Conservation (phyloP, 1,140 invertebrate genomes). For the Sitophilus oryzae region DNA sequence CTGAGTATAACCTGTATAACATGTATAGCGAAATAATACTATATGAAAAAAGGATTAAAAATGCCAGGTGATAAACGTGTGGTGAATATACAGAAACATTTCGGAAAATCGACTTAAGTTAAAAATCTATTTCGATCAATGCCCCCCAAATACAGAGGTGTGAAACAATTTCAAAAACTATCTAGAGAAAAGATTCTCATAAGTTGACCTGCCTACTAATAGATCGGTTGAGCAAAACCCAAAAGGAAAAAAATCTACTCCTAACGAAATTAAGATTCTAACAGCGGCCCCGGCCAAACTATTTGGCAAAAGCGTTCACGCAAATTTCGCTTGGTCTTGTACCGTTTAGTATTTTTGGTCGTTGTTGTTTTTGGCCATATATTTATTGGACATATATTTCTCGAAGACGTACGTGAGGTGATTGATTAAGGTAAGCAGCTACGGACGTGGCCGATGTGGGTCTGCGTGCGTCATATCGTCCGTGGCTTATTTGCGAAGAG, state of each 20-base stretch:
- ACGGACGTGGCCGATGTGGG: conserved; percentile 11
- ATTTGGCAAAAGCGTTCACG: conserved; percentile 20
- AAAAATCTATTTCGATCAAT: no score
- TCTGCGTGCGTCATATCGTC: conserved; percentile 20
- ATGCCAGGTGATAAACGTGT: no score
- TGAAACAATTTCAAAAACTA: background rate
- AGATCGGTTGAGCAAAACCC: background rate
- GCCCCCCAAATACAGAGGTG: background rate
- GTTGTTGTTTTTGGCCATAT: conserved; percentile 23
- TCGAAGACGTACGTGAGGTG: conserved; percentile 10
- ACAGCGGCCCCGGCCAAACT: background rate
- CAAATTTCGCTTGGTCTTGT: conserved; percentile 11
- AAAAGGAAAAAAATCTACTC: background rate
- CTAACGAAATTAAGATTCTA: background rate
- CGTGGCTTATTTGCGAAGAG: background rate
- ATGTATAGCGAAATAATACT: no score
- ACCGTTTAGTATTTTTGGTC: conserved; percentile 24
- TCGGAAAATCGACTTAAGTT: no score
- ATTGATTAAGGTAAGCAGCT: conserved; percentile 23
- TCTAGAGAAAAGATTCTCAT: background rate
- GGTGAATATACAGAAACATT: no score
- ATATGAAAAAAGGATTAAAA: no score
- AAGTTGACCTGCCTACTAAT: background rate
- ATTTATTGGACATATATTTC: conserved; percentile 25
- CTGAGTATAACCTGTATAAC: no score